phyloP scores from a whole-genome alignment of 2,888 invertebrate genomes.

The Anthophora plumipes region DNA sequence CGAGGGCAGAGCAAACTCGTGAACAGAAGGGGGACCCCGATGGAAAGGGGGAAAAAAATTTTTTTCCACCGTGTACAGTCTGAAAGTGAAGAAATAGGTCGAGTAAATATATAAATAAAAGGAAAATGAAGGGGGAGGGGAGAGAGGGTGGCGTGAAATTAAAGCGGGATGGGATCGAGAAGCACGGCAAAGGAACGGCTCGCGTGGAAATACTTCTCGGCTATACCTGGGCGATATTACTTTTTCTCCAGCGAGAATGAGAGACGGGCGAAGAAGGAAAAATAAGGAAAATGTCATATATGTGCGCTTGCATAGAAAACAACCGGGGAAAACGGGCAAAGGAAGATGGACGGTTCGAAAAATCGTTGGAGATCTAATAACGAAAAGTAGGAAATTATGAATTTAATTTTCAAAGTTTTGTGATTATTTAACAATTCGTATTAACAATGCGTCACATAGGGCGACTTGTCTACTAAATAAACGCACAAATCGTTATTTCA shows the following conservation, averaged over 20 bases:
- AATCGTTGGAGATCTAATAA: too few relatives aligned
- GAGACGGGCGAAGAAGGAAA: neutral
- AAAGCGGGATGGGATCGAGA: constrained; percentile 39
- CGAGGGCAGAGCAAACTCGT: constrained; percentile 21
- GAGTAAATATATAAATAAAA: constrained; percentile 35
- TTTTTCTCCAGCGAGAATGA: constrained; percentile 11
- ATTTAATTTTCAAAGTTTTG: too few relatives aligned
- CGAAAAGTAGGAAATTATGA: too few relatives aligned
- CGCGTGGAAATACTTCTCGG: constrained; percentile 16
- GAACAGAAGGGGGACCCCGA: too few relatives aligned
- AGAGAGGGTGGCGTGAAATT: constrained; percentile 16
- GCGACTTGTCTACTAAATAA: too few relatives aligned
- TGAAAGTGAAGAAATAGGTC: constrained; percentile 35
- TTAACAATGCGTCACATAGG: too few relatives aligned
- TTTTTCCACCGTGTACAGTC: neutral
- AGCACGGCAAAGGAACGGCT: neutral
- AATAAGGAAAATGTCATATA: too few relatives aligned
- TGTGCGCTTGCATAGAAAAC: neutral
- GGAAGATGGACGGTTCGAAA: too few relatives aligned
- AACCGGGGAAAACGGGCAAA: too few relatives aligned
- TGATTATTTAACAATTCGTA: too few relatives aligned
- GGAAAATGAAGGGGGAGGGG: neutral
- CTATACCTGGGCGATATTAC: constrained; percentile 16
- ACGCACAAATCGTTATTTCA: too few relatives aligned
- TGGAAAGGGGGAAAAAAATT: too few relatives aligned